Base-by-base conservation (phyloP, 2,888 invertebrate species). In the Amphimallon solstitiale region DNA sequence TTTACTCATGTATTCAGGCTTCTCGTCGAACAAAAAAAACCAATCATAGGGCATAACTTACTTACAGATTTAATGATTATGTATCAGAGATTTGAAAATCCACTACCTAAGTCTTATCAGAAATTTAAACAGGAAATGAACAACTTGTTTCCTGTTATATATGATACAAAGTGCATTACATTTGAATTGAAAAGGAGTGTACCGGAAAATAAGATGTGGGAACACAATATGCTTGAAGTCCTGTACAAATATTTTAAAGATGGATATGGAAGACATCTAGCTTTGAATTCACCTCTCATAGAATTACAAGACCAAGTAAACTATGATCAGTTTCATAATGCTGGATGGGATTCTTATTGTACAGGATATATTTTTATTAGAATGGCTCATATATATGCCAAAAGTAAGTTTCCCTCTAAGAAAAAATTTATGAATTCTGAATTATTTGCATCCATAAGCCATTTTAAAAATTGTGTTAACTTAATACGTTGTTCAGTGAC, bases 271-370 rank as follows among this genome's bases (percentile, higher is more conserved):
- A 72, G 74, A 45, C 70, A 77, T 68, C 70, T 84, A 65, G 77
- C 75, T 1, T 43, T 80, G n/a, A 77, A 80, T 73, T 79, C 84
- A 3, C 85, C 85, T 2, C 46, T 70, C 6, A 82, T 85, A 56
- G 76, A 78, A 70, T 69, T 76, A 37, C 71, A 75, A 45, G 71
- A 74, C 14, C 65, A 72, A 6, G 66, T 71, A 5, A 70, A 68
- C 64, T 67, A 69, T 43, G 76, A 75, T 38, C 75, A 74, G 35
- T 84, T 81, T 74, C 94, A 94, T 73, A 89, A 92, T 76, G 94
- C 94, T n/a, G 93, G 92, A 1, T 94, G 91, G 89, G 94, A 94
- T 81, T 90, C 94, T 0, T 93, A 86, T 78, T 89, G 90, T 73
- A 87, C 92, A 62, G 94, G 92, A 0, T 89, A 87, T 78, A 87